phyloP scores from a whole-genome alignment of 1,140 invertebrate genomes.

The Helicoverpa zea region DNA sequence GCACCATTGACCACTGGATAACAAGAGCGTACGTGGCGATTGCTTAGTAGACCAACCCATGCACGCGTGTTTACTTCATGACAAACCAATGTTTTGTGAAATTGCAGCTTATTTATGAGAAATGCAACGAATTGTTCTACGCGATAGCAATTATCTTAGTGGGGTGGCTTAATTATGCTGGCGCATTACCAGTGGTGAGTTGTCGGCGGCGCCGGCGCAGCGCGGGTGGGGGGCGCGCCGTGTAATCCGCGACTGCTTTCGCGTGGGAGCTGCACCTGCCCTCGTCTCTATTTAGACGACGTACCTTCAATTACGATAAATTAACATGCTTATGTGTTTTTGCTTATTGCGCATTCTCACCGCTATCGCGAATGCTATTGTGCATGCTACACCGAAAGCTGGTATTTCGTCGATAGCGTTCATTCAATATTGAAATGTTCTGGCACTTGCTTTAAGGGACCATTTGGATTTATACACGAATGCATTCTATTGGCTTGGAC shows the following conservation, averaged over 20 bases:
- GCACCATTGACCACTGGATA: conserved; percentile 34
- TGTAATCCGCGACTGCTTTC: conserved; percentile 55
- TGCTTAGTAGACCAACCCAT: conserved; percentile 10
- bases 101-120: conserved; percentile 7
- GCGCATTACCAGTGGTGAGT: conserved; percentile 41
- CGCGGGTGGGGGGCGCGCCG: conserved; percentile 17
- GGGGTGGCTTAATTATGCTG: conserved; percentile 34
- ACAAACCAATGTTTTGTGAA: background rate
- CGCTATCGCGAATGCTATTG: conserved; percentile 16
- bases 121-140: conserved; percentile 22
- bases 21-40: conserved; percentile 33
- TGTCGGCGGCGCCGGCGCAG: conserved; percentile 36
- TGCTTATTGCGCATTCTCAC: conserved; percentile 55
- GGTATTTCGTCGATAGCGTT: background rate
- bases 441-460: background rate
- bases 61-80: conserved; percentile 15
- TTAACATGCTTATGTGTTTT: conserved; percentile 57
- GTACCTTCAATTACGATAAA: conserved; percentile 59
- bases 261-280: conserved; percentile 61
- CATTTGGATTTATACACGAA: too few relatives aligned
- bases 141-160: conserved; percentile 15
- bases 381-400: conserved; percentile 8
- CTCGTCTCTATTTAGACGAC: conserved; percentile 54
- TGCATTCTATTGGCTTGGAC: too few relatives aligned
- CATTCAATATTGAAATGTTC: background rate